These are phyloP conservation scores for Falco rusticolus DNA, from an alignment of 2,797 vertebrate genomes.

Conservation along the genomic window DNA sequence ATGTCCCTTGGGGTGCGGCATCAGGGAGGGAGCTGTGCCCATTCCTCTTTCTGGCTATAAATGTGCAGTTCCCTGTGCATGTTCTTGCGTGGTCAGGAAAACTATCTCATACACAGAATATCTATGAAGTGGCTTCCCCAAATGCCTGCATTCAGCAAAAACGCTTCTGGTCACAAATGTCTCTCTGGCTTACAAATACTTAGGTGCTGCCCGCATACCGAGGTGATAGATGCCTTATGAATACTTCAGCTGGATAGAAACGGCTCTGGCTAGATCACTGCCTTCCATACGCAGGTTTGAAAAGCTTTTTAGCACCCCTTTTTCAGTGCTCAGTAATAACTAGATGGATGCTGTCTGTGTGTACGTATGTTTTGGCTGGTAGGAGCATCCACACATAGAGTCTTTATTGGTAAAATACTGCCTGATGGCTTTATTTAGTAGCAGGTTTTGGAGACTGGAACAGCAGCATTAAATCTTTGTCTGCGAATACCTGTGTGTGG, in stretches of 20 bases:
- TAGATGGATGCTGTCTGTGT: background rate
- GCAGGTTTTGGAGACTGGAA: background rate
- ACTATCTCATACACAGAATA: background rate
- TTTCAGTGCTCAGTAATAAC: background rate
- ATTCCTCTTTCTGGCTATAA: background rate
- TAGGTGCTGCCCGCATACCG: background rate
- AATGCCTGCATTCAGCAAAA: constrained; percentile 1
- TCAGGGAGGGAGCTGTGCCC: background rate
- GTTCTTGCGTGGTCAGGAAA: background rate
- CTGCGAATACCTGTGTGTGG: background rate
- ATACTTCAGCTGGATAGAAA: background rate
- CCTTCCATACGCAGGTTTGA: background rate
- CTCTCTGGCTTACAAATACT: background rate
- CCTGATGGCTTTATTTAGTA: background rate
- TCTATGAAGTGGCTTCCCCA: background rate
- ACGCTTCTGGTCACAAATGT: background rate
- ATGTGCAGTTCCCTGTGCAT: background rate
- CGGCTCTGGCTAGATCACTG: background rate
- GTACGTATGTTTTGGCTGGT: background rate
- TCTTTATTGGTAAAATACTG: background rate
- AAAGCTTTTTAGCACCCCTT: background rate
- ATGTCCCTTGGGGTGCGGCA: background rate
- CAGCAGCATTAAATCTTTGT: background rate
- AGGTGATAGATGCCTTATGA: background rate
- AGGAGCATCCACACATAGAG: background rate